Percentiles rank a stretch among this genome's conserved stretches.
Evolutionary conservation across 2,113 vertebrate genomes (phyloP).

Genomic region (Ariopsis seemanni): DNA sequence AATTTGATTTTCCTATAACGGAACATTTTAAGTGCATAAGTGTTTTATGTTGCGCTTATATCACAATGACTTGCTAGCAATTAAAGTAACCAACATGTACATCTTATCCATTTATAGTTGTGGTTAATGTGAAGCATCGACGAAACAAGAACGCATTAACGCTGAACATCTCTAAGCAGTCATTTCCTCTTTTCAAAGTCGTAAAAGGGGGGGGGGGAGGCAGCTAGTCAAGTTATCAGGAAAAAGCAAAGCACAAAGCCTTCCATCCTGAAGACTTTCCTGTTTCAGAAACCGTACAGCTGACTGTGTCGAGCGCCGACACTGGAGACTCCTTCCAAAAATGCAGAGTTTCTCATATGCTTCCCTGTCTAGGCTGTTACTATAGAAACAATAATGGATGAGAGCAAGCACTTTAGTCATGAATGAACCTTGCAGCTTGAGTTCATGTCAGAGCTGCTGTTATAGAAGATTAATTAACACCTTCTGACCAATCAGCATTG

Average conservation of each 20-base stretch:
- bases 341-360: background rate
- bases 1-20: background rate
- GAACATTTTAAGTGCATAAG: background rate
- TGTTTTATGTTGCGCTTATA: background rate
- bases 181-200: background rate
- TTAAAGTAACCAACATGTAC: background rate
- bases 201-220: background rate
- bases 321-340: background rate
- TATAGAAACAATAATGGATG: background rate
- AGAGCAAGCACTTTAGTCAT: background rate
- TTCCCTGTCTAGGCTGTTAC: background rate
- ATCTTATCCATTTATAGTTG: background rate
- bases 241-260: too few relatives aligned
- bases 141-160: background rate
- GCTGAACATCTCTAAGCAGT: background rate
- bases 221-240: background rate
- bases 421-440: background rate
- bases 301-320: background rate
- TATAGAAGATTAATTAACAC: background rate
- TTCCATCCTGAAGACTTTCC: too few relatives aligned
- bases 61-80: background rate
- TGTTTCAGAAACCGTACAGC: background rate
- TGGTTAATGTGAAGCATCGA: background rate
- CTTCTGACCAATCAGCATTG: background rate
- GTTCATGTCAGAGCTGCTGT: background rate